These are phyloP conservation scores for Syritta pipiens DNA, from an alignment of 2,888 invertebrate species.

Conservation along the genomic window DNA sequence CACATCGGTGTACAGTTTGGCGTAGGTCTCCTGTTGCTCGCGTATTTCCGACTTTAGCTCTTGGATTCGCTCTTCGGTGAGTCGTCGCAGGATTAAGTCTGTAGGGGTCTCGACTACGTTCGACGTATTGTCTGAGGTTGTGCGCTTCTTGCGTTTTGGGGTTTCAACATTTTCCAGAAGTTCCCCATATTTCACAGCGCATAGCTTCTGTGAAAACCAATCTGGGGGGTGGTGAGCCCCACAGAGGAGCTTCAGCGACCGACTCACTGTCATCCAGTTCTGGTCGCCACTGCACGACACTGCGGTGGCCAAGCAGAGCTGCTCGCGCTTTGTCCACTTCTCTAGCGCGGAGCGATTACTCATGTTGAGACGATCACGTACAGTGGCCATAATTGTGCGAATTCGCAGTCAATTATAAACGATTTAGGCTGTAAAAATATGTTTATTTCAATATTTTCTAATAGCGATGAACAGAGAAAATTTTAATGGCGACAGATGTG, in stretches of 20 bases:
- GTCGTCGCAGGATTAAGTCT: conserved; percentile 87
- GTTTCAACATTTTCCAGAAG: conserved; percentile 90
- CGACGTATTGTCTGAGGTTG: conserved; percentile 74
- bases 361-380: conserved; percentile 77
- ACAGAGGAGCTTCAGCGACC: conserved; percentile 87
- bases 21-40: conserved; percentile 87
- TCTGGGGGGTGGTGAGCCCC: conserved; percentile 83
- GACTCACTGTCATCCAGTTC: conserved; percentile 94
- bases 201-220: conserved; percentile 95
- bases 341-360: conserved; percentile 88
- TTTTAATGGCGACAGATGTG: neutral
- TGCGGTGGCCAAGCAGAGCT: conserved; percentile 91
- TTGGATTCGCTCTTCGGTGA: conserved; percentile 88
- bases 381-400: conserved; percentile 70
- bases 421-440: too few relatives aligned
- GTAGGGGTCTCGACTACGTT: conserved; percentile 85
- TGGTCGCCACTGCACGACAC: conserved; percentile 92
- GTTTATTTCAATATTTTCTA: neutral
- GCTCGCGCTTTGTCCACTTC: conserved; percentile 91
- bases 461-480: neutral
- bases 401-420: too few relatives aligned
- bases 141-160: conserved; percentile 90
- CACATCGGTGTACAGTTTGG: conserved; percentile 83
- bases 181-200: conserved; percentile 93
- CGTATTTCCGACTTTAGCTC: conserved; percentile 87